Evolutionary conservation across 1,140 invertebrate genomes (phyloP).

Genomic region (Pemphigus obesinymphae): DNA sequence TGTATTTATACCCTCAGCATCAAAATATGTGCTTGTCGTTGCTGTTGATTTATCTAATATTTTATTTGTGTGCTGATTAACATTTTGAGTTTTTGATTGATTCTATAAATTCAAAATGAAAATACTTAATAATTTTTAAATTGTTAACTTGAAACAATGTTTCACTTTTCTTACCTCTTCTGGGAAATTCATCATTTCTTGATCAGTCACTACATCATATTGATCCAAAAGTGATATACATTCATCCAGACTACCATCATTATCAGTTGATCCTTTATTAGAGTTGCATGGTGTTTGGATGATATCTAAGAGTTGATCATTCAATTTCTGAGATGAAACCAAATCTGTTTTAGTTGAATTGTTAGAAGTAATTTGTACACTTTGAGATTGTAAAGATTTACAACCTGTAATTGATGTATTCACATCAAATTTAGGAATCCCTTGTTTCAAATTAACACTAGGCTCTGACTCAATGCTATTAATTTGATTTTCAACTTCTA

Average conservation of each 20-base stretch:
- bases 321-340: background rate
- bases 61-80: background rate
- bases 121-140: background rate
- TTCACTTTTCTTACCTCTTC: background rate
- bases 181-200: background rate
- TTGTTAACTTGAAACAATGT: background rate
- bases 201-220: conserved; percentile 15
- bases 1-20: background rate
- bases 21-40: background rate
- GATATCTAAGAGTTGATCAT: background rate
- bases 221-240: conserved; percentile 18
- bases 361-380: background rate
- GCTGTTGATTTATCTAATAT: background rate
- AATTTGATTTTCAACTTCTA: background rate
- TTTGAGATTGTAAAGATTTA: background rate
- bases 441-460: background rate
- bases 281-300: background rate
- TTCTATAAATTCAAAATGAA: background rate
- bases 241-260: conserved; percentile 11
- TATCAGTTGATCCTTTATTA: background rate
- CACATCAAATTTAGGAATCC: background rate
- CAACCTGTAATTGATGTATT: background rate
- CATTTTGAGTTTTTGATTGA: background rate
- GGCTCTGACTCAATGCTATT: background rate
- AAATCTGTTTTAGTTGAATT: background rate